A percentile compares a stretch with the other conserved stretches of the same genome.
phyloP scores from a whole-genome alignment of 2,797 vertebrate species.

The Pterois miles region DNA sequence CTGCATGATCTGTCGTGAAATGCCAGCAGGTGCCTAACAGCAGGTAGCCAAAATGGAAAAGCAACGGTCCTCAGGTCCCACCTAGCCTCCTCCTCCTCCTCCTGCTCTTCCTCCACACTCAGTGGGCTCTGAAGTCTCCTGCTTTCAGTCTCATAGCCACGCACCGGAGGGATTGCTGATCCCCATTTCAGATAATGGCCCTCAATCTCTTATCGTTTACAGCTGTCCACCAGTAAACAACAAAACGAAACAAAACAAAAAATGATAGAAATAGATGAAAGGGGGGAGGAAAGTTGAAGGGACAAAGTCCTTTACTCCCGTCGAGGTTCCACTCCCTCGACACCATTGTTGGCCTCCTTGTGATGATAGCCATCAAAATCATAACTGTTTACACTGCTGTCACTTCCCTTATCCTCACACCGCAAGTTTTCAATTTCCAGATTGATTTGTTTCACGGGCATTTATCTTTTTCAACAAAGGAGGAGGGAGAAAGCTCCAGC shows the following conservation, averaged over 20 bases:
- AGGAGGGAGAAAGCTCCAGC: conserved; percentile 37
- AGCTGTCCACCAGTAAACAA: conserved; percentile 87
- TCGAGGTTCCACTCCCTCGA: conserved; percentile 60
- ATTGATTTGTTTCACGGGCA: conserved; percentile 78
- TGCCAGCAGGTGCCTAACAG: conserved; percentile 21
- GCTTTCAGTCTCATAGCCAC: conserved; percentile 79
- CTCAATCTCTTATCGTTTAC: conserved; percentile 87
- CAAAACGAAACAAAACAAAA: conserved; percentile 81
- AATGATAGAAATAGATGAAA: conserved; percentile 79
- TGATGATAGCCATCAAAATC: conserved; percentile 80
- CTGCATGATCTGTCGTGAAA: neutral
- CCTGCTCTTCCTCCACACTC: conserved; percentile 58
- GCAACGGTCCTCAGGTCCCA: conserved; percentile 15
- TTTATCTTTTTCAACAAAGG: conserved; percentile 74
- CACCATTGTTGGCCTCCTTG: conserved; percentile 54
- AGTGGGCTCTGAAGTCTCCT: conserved; percentile 62
- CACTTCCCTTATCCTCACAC: conserved; percentile 70
- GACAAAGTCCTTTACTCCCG: conserved; percentile 60
- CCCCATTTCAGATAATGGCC: conserved; percentile 85
- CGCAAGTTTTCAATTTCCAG: conserved; percentile 79
- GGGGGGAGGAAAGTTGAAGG: conserved; percentile 45
- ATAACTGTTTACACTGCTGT: conserved; percentile 78
- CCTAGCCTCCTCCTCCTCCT: conserved; percentile 40
- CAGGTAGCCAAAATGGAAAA: conserved; percentile 20
- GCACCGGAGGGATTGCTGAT: conserved; percentile 85